Percentiles rank a stretch among this genome's conserved stretches.
Evolutionary conservation across 2,888 invertebrate species (phyloP).

Genomic region (Epistrophe grossulariae): DNA sequence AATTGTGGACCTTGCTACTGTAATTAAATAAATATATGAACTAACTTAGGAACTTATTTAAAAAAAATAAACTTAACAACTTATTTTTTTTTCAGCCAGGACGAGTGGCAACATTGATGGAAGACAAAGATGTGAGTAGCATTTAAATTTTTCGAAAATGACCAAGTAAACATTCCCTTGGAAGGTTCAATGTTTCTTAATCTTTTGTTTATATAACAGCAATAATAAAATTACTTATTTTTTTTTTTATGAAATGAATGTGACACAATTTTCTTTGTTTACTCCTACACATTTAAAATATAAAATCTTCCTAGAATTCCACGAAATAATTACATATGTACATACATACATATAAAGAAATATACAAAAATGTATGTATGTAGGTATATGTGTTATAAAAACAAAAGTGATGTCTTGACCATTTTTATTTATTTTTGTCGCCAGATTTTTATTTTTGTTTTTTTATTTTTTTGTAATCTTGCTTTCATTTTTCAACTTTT

Average conservation of each 20-base stretch:
- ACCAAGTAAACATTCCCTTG: background rate
- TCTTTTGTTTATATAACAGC: conserved; percentile 19
- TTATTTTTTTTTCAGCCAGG: conserved; percentile 88
- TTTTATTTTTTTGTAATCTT: background rate
- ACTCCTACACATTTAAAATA: conserved; percentile 12
- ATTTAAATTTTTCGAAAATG: conserved; percentile 11
- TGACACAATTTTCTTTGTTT: conserved; percentile 24
- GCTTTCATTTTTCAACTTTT: conserved; percentile 7
- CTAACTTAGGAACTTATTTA: too few relatives aligned
- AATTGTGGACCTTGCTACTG: too few relatives aligned
- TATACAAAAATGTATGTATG: background rate
- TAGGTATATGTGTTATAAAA: background rate
- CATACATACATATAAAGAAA: background rate
- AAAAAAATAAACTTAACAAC: background rate
- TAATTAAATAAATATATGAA: too few relatives aligned
- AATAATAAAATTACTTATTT: background rate
- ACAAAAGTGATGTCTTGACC: conserved; percentile 29
- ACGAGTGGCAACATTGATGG: conserved; percentile 93
- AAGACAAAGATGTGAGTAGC: conserved; percentile 90
- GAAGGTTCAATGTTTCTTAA: conserved; percentile 7
- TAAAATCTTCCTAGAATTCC: background rate
- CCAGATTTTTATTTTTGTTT: conserved; percentile 16
- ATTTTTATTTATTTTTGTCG: conserved; percentile 25
- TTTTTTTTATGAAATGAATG: conserved; percentile 3
- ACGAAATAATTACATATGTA: background rate